Evolutionary conservation across 2,113 vertebrate species (phyloP), one percentile per base, ranked within the genome.

Genomic region (Ageneiosus marmoratus): DNA sequence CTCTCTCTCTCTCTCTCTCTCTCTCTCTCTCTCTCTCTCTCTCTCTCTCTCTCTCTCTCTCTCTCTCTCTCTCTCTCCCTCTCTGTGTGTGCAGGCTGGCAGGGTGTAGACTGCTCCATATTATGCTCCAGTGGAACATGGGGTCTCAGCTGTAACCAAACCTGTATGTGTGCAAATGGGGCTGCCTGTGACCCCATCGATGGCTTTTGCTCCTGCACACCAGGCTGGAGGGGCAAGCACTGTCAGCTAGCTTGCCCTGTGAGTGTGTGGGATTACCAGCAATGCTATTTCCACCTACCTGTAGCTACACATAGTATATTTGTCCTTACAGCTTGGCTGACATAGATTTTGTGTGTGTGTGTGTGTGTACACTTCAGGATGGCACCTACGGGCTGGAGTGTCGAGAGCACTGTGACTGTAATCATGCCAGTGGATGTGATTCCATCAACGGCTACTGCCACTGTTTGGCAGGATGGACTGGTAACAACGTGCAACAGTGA

Each of bases 381-480:
- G 98, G 97, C 85, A 97, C 94, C 0, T 98, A 96, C 20, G 97
- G 98, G 76, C 89, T 97, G 87, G 96, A 98, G 82, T 99, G 98
- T 90, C 95, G 93, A 0, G 95, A 97, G 85, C 95, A 27, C 29
- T 99, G 98, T 89, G 97, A 98, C 89, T 99, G 98, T 67, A 95
- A 93, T 91, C 98, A 99, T 0, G 97, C 97, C 0, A 94, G 97
- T 3, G 96, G 97, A 63, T 99, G 98, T 2, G 96, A 99, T 53
- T 93, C 96, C 15, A 88, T 97, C 87, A 97, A 95, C 0, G 98
- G 98, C 5, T 95, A 97, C 89, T 99, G 98, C 89, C 97, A 94
- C 91, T 99, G 98, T 88, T 93, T 97, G 13, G 95, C 98, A 0
- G 98, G 98, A 29, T 99, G 98, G 98, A 99, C 96, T 94, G 98